A percentile compares a stretch with the other conserved stretches of the same genome.
Conservation (phyloP, 2,888 invertebrate genomes). For the Hirtodrosophila confusa region DNA sequence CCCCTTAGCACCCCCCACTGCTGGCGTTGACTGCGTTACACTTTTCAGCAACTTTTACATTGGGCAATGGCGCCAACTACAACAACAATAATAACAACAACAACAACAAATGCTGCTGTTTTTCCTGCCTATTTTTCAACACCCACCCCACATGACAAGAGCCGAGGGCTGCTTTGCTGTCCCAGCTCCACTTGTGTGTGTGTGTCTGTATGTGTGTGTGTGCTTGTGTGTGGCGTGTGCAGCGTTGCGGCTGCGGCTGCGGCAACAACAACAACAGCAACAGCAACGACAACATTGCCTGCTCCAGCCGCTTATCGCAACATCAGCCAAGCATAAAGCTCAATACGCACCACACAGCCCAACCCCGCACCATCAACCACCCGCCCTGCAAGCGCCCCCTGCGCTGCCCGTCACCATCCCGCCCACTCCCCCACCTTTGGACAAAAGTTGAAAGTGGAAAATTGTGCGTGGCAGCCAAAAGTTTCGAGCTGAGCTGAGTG, state of each 20-base stretch:
- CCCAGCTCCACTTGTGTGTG: conserved; percentile 20
- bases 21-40: conserved; percentile 65
- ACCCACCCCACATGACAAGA: conserved; percentile 21
- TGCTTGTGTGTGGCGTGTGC: conserved; percentile 60
- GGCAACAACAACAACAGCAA: conserved; percentile 53
- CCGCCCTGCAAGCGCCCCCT: conserved; percentile 34
- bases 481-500: conserved; percentile 58
- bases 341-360: conserved; percentile 41
- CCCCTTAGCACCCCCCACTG: conserved; percentile 8
- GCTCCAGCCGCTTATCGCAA: conserved; percentile 70
- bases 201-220: conserved; percentile 7
- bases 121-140: conserved; percentile 65
- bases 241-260: conserved; percentile 70
- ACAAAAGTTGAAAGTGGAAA: conserved; percentile 74
- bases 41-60: conserved; percentile 75
- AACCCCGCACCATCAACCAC: conserved; percentile 31
- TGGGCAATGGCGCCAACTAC: conserved; percentile 72
- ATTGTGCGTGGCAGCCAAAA: conserved; percentile 77
- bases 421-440: too few relatives aligned
- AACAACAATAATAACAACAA: conserved; percentile 44
- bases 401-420: neutral
- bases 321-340: conserved; percentile 78
- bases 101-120: conserved; percentile 45
- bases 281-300: conserved; percentile 49
- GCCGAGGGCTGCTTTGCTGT: conserved; percentile 48